Conservation (phyloP, 1,140 invertebrate genomes). For the Thaumatotibia leucotreta region DNA sequence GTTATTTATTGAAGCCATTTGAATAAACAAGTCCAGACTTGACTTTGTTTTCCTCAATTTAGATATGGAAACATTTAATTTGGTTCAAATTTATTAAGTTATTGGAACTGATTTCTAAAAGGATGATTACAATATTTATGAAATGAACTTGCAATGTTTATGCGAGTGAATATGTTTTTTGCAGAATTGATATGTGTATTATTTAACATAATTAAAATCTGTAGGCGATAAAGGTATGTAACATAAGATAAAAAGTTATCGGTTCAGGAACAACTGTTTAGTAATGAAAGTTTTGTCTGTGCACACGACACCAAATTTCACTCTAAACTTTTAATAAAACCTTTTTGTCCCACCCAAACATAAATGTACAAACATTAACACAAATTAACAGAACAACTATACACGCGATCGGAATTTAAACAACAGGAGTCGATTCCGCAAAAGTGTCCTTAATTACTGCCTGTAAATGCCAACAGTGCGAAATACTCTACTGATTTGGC, state of each 20-base stretch:
- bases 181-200: too few species aligned
- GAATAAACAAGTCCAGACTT: neutral
- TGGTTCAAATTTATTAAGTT: too few species aligned
- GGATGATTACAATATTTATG: too few species aligned
- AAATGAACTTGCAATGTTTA: too few species aligned
- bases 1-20: neutral
- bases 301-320: neutral
- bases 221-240: too few species aligned
- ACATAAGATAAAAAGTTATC: too few species aligned
- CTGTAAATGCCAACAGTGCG: neutral
- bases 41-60: neutral
- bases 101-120: too few species aligned
- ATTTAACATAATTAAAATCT: too few species aligned
- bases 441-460: slow-evolving; percentile 10
- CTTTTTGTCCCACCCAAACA: neutral
- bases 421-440: slow-evolving; percentile 13
- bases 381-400: slow-evolving; percentile 14
- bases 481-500: neutral
- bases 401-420: slow-evolving; percentile 13
- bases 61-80: too few species aligned
- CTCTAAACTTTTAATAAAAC: neutral
- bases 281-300: neutral
- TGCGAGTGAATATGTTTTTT: too few species aligned
- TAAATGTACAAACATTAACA: slow-evolving; percentile 12
- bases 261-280: neutral